phyloP scores from a whole-genome alignment of 2,113 vertebrate species.

The Passer domesticus region DNA sequence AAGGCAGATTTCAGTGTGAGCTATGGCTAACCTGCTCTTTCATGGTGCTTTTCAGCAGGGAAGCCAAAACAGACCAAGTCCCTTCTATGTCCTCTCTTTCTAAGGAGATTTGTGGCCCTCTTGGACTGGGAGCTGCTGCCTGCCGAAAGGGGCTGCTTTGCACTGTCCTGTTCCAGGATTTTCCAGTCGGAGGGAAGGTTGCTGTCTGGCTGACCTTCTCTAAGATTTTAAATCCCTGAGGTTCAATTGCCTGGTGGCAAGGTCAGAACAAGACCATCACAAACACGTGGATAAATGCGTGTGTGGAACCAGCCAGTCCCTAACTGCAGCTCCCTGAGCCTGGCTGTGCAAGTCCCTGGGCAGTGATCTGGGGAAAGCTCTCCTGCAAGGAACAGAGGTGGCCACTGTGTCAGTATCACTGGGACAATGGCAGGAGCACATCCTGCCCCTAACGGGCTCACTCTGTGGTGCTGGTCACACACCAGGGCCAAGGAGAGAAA shows the following conservation, averaged over 20 bases:
- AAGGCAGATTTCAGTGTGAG: background rate
- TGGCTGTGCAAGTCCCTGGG: background rate
- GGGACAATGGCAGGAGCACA: background rate
- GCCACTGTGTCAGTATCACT: fast-evolving
- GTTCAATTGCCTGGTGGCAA: background rate
- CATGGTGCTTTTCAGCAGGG: background rate
- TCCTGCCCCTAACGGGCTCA: background rate
- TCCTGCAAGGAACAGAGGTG: background rate
- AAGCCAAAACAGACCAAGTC: background rate
- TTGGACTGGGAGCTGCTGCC: background rate
- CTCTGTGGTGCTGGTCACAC: background rate
- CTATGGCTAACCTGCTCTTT: background rate
- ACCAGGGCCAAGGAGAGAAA: background rate
- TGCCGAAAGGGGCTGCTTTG: background rate
- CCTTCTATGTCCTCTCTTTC: background rate
- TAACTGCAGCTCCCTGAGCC: background rate
- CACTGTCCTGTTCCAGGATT: background rate
- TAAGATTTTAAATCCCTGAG: background rate
- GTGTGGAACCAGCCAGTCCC: background rate
- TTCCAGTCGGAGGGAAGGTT: background rate
- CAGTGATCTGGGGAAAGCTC: background rate
- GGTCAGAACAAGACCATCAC: background rate
- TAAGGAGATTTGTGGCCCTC: background rate
- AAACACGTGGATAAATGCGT: background rate
- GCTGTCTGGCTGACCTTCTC: background rate